Percentiles rank a stretch among this genome's conserved stretches.
phyloP scores from a whole-genome alignment of 2,888 invertebrate genomes.

The Agriopis aurantiaria region DNA sequence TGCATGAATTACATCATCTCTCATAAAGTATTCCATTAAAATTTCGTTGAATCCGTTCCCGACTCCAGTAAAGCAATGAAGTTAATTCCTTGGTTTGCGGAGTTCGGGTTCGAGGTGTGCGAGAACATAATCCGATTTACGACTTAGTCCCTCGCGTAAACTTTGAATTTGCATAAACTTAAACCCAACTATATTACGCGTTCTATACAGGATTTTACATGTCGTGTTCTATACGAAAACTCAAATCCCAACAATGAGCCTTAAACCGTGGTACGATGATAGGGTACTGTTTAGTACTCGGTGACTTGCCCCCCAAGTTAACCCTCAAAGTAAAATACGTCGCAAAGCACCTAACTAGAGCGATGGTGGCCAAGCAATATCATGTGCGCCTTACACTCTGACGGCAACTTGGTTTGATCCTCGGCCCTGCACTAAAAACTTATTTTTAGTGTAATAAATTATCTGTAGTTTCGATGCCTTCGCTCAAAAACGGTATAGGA shows the following conservation, averaged over 20 bases:
- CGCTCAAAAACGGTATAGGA: too few relatives aligned
- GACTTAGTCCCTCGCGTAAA: constrained; percentile 59
- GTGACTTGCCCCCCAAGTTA: too few relatives aligned
- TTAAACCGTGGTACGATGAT: neutral
- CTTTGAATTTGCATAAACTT: constrained; percentile 73
- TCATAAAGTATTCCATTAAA: constrained; percentile 51
- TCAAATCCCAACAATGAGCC: neutral
- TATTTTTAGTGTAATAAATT: too few relatives aligned
- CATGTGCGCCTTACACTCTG: too few relatives aligned
- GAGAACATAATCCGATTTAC: constrained; percentile 67
- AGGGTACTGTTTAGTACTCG: neutral
- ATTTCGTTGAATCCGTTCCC: constrained; percentile 47
- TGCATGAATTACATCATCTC: neutral
- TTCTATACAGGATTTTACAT: neutral
- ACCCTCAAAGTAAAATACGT: too few relatives aligned
- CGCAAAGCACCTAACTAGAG: too few relatives aligned
- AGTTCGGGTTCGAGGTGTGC: constrained; percentile 55
- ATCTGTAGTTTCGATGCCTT: too few relatives aligned
- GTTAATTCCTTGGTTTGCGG: constrained; percentile 56
- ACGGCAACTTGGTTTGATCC: too few relatives aligned
- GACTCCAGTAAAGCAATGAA: constrained; percentile 50
- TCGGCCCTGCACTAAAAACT: too few relatives aligned
- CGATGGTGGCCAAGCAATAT: too few relatives aligned
- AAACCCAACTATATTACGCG: constrained; percentile 48
- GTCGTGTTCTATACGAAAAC: neutral